Evolutionary conservation across 2,113 vertebrate genomes (phyloP), one percentile per base, ranked within the genome.

Genomic region (Neolamprologus sp.): DNA sequence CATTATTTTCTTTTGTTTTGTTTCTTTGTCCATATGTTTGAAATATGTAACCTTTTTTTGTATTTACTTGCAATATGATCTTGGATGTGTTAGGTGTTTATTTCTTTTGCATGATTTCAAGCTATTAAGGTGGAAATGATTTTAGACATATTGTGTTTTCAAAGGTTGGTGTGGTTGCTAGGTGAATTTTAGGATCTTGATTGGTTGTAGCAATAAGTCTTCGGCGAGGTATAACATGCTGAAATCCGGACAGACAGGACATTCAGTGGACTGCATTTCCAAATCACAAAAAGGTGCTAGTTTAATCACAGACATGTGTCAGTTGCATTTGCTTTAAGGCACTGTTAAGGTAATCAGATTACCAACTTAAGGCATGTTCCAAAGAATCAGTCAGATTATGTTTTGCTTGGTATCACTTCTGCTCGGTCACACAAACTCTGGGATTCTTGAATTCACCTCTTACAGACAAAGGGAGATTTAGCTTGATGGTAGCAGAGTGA

Each of bases 191-290:
- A 16, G 9, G 40, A 6, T 81, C 37, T 57, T 1, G 53, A 85
- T 91, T 90, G 19, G 65, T 90, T 79, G 88, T 84, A 95, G 94
- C 95, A 95, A 95, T 94, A 95, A 92, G 89, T 85, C 86, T 90
- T 93, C 91, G 84, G 91, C 87, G 85, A 92, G 87, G 35, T 84
- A 58, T 57, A 83, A 83, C 84, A 19, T 7, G 30, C 55, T 71
- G 55, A 90, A 63, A 79, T 80, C 73, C 40, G 23, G 7, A 85
- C 37, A 89, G 63, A 58, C 12, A 75, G 37, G 37, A 55, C 33
- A 75, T 83, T 81, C 84, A 40, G 58, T 30, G 2, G 21, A 65
- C 51, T 86, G 79, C 82, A 51, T 88, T 90, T 85, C 19, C 82
- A 12, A 55, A 80, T 71, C 51, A 8, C 23, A 78, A 49, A 85